A percentile compares a stretch with the other conserved stretches of the same genome.
phyloP scores from a whole-genome alignment of 2,888 invertebrate species.

The Thera obeliscata region DNA sequence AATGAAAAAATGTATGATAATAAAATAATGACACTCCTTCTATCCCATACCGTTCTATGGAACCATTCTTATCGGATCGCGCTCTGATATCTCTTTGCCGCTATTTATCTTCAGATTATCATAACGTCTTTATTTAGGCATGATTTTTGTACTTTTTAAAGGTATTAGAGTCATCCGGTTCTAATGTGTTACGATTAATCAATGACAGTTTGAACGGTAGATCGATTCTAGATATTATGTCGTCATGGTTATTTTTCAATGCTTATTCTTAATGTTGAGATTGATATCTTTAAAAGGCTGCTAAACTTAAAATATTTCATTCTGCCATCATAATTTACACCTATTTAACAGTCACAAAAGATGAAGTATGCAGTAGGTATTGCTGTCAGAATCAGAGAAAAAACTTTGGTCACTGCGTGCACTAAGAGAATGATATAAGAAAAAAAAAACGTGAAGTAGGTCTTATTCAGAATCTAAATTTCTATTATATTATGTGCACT shows the following conservation, averaged over 20 bases:
- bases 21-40: constrained; percentile 19
- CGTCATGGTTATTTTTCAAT: constrained; percentile 16
- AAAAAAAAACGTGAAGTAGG: too few species aligned
- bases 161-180: constrained; percentile 57
- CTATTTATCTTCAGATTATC: constrained; percentile 79
- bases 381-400: too few species aligned
- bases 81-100: constrained; percentile 65
- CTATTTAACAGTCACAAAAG: background rate
- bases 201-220: constrained; percentile 44
- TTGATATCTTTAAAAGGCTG: background rate
- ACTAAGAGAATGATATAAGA: too few species aligned
- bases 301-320: background rate
- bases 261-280: background rate
- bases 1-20: too few species aligned
- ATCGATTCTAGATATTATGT: constrained; percentile 29
- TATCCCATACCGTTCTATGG: constrained; percentile 11
- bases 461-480: too few species aligned
- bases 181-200: constrained; percentile 62
- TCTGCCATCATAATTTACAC: background rate
- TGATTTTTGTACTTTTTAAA: constrained; percentile 46
- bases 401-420: too few species aligned
- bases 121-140: constrained; percentile 73
- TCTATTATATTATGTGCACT: too few species aligned
- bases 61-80: constrained; percentile 41
- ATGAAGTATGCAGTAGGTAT: too few species aligned